Base-by-base conservation (phyloP, 2,113 vertebrate genomes). In the Hippocampus comes region DNA sequence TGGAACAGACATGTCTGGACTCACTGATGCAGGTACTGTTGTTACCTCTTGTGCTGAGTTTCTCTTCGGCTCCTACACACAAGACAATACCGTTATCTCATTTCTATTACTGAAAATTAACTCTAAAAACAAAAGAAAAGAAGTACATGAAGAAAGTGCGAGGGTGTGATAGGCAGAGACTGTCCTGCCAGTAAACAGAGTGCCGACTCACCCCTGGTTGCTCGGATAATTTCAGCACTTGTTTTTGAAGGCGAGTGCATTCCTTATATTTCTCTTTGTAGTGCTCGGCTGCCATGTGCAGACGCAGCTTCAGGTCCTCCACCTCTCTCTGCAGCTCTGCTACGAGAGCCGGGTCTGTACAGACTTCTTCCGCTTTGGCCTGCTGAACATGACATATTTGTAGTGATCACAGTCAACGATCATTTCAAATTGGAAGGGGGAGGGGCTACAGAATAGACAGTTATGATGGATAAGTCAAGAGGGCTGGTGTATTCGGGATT, bases 191-290 rank as follows among this genome's bases (percentile, higher is more conserved):
- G 23, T 59, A 14, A 27, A 11, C 25, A 14, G 57, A 27, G n/a
- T 20, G 59, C 5, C 0, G 77, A 93, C 96, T 88, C 89, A 98
- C 96, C 87, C 93, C 92, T 74, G 95, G 95, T 60, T 94, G 95
- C 43, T 98, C 96, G 59, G 93, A 93, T 73, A 96, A 92, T 78
- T 92, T 95, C 63, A 93, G 91, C 79, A 98, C 92, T 93, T 99
- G 97, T 81, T 95, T 99, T 79, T 99, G 97, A 76, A 98, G 94
- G 77, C 93, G 94, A 84, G 98, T 96, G 75, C 97, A 98, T 79
- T 99, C 97, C 89, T 98, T 99, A 85, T 96, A 99, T 84, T 99
- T 99, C 82, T 98, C 97, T 85, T 96, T 98, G 87, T 99, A 99
- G 91, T 99, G 97, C 78, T 99, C 97, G 70, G 96, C 96, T 76